A percentile compares a stretch with the other conserved stretches of the same genome.
These are phyloP conservation scores for Oxyruncus cristatus DNA, from an alignment of 2,113 vertebrate species.

Conservation along the genomic window DNA sequence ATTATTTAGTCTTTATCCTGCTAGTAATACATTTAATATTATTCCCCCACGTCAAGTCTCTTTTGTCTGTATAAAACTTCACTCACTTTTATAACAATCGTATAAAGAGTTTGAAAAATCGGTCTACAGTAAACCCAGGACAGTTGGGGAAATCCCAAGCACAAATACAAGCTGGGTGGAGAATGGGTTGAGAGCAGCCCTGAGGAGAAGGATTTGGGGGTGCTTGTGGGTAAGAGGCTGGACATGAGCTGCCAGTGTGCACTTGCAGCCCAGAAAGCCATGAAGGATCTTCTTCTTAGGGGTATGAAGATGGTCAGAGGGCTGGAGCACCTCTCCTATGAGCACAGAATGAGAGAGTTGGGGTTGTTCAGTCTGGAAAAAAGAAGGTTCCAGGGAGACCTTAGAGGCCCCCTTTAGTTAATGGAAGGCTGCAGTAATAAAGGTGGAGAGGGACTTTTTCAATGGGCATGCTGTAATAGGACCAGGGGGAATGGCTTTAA, in stretches of 20 bases:
- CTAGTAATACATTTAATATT: too few relatives aligned
- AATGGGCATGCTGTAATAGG: not conserved
- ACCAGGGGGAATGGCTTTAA: not conserved
- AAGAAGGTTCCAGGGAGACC: not conserved
- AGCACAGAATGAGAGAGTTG: not conserved
- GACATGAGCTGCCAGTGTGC: not conserved
- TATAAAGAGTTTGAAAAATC: too few relatives aligned
- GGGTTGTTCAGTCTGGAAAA: not conserved
- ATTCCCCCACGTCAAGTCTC: too few relatives aligned
- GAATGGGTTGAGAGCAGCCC: not conserved
- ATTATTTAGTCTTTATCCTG: too few relatives aligned
- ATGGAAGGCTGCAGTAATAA: not conserved
- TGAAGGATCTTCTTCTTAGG: not conserved
- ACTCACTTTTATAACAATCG: too few relatives aligned
- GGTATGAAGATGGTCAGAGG: not conserved
- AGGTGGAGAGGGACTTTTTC: not conserved
- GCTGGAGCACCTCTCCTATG: not conserved
- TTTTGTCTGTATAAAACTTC: too few relatives aligned
- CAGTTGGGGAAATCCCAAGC: not conserved
- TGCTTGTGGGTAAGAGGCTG: not conserved
- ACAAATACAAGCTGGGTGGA: not conserved
- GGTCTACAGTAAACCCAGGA: too few relatives aligned
- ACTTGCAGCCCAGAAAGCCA: not conserved
- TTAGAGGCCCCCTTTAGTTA: not conserved
- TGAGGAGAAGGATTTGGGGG: not conserved